A percentile compares a stretch with the other conserved stretches of the same genome.
These are phyloP conservation scores for Balaenoptera acutorostrata DNA, from an alignment of 2,113 vertebrate species.

Conservation along the genomic window DNA sequence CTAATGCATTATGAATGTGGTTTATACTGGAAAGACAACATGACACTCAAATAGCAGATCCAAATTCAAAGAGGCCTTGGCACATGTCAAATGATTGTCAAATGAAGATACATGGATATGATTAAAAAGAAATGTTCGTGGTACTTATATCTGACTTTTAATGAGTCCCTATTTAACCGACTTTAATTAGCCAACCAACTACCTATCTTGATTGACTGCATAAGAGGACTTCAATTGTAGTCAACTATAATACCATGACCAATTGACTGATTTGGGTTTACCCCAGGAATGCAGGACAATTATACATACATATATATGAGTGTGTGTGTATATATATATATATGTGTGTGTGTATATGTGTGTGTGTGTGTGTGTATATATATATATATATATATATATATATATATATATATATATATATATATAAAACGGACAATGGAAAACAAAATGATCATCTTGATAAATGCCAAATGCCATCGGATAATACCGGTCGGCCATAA, in stretches of 20 bases:
- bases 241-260: not conserved
- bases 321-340: not conserved
- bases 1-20: not conserved
- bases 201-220: not conserved
- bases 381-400: too few relatives aligned
- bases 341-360: too few relatives aligned
- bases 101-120: not conserved
- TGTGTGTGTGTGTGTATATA: not conserved
- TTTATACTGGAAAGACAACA: not conserved
- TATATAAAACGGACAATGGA: not conserved
- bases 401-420: not conserved
- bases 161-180: not conserved
- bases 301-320: not conserved
- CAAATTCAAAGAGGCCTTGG: not conserved
- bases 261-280: not conserved
- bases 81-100: not conserved
- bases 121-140: not conserved
- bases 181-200: not conserved
- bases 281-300: not conserved
- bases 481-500: not conserved
- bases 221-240: not conserved
- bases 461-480: not conserved
- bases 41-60: not conserved
- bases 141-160: not conserved
- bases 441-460: conserved; percentile 22